Conservation (phyloP, 37 sponge, comb jelly and placozoan genomes). For the Axinella damicornis region DNA sequence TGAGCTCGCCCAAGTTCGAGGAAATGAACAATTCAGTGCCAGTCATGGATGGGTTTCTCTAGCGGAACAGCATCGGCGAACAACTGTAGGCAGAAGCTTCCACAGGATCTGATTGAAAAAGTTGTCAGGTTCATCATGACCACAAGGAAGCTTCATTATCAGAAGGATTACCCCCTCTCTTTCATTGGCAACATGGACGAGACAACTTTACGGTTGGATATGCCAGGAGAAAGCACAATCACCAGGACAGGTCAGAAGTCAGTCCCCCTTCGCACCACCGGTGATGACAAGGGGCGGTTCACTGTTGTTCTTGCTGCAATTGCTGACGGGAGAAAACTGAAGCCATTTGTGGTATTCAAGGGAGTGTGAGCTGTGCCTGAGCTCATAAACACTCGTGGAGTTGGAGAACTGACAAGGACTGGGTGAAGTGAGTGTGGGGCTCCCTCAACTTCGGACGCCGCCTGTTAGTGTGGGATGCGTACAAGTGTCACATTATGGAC, state of each 20-base stretch:
- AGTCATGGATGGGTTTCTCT: background rate
- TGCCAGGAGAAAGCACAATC: conserved; percentile 66
- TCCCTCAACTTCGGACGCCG: conserved; percentile 39
- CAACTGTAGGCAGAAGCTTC: background rate
- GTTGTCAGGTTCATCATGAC: background rate
- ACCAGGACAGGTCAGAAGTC: conserved; percentile 49
- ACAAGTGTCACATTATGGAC: conserved; percentile 54
- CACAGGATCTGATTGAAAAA: background rate
- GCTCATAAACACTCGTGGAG: background rate
- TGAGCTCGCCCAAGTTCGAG: background rate
- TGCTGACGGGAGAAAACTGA: conserved; percentile 65
- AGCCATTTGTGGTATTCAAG: conserved; percentile 71
- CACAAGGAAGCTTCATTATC: background rate
- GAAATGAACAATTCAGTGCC: too few relatives aligned
- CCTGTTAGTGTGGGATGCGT: conserved; percentile 71
- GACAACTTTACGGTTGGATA: conserved; percentile 75
- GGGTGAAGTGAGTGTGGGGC: conserved; percentile 56
- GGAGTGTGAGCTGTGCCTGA: conserved; percentile 48
- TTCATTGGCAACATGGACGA: conserved; percentile 61
- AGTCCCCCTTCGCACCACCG: conserved; percentile 71
- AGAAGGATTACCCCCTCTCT: background rate
- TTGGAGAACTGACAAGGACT: conserved; percentile 61
- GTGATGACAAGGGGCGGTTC: conserved; percentile 65
- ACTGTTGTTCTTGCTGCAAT: conserved; percentile 70
- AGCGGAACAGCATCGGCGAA: background rate